A percentile compares a stretch with the other conserved stretches of the same genome.
Conservation (phyloP, 2,797 vertebrate genomes). For the Myoxocephalus aenaeus region DNA sequence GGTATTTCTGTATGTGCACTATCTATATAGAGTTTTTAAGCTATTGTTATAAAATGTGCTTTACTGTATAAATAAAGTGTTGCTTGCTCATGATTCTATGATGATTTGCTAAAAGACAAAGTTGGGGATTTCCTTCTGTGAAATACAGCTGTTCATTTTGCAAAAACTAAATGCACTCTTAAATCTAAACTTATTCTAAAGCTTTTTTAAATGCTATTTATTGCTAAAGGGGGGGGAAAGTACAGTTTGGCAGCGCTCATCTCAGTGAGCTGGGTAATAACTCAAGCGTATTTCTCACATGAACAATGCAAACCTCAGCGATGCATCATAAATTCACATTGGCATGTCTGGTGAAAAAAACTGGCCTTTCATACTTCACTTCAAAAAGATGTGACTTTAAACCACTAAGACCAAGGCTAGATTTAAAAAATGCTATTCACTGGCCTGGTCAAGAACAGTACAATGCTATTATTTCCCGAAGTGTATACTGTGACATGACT, state of each 20-base stretch:
- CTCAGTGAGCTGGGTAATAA: not conserved
- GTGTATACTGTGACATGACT: not conserved
- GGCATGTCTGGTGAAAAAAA: not conserved
- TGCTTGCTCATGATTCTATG: conserved; percentile 14
- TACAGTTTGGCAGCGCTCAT: not conserved
- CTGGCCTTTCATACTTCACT: not conserved
- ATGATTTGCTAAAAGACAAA: conserved; percentile 27
- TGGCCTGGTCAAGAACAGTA: not conserved
- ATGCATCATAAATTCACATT: not conserved
- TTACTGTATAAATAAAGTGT: conserved; percentile 8
- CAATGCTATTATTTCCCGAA: not conserved
- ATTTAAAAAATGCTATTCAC: not conserved
- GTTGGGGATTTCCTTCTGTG: not conserved
- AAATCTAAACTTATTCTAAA: not conserved
- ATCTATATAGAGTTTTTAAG: not conserved
- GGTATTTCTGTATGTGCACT: not conserved
- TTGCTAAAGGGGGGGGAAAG: not conserved
- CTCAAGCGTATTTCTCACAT: not conserved
- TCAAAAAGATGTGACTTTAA: not conserved
- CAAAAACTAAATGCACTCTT: conserved; percentile 8
- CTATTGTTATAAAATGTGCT: not conserved
- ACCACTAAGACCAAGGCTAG: not conserved
- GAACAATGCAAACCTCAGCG: conserved; percentile 8
- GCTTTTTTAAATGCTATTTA: not conserved
- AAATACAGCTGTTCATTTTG: not conserved